A percentile compares a stretch with the other conserved stretches of the same genome.
phyloP scores from a whole-genome alignment of 2,113 vertebrate genomes.

The Sterrhoptilus dennistouni region DNA sequence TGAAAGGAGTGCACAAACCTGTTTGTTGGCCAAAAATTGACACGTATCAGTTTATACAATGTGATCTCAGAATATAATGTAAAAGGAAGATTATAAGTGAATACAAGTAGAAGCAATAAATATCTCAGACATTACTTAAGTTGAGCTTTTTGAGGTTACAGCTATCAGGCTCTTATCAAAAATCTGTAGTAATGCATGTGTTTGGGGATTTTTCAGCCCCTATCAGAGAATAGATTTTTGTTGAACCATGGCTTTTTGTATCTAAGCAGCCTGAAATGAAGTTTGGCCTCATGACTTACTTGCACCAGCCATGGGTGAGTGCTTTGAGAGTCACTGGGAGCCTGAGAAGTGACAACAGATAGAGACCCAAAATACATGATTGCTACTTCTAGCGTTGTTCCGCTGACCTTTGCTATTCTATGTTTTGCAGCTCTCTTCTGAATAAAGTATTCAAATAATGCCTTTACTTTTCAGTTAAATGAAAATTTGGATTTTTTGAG shows the following conservation, averaged over 20 bases:
- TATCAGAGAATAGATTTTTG: not conserved
- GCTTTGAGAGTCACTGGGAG: not conserved
- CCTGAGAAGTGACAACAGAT: not conserved
- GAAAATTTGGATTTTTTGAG: not conserved
- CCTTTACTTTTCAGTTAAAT: not conserved
- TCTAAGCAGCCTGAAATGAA: not conserved
- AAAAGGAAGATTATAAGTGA: not conserved
- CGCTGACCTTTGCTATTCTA: not conserved
- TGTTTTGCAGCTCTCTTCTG: not conserved
- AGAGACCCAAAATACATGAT: not conserved
- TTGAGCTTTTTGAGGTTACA: not conserved
- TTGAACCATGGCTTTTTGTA: not conserved
- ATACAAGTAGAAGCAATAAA: not conserved
- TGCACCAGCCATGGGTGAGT: not conserved
- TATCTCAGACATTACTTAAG: not conserved
- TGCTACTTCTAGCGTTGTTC: not conserved
- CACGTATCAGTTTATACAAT: not conserved
- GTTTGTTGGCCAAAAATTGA: not conserved
- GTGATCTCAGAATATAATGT: not conserved
- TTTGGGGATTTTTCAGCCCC: not conserved
- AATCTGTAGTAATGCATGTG: not conserved
- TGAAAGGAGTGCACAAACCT: not conserved
- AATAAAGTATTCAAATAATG: not conserved
- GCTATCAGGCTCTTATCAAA: not conserved
- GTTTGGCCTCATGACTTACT: rapidly evolving